Percentiles rank a stretch among this genome's conserved stretches.
Conservation (phyloP, 2,797 vertebrate genomes). For the Brachymystax lenok region DNA sequence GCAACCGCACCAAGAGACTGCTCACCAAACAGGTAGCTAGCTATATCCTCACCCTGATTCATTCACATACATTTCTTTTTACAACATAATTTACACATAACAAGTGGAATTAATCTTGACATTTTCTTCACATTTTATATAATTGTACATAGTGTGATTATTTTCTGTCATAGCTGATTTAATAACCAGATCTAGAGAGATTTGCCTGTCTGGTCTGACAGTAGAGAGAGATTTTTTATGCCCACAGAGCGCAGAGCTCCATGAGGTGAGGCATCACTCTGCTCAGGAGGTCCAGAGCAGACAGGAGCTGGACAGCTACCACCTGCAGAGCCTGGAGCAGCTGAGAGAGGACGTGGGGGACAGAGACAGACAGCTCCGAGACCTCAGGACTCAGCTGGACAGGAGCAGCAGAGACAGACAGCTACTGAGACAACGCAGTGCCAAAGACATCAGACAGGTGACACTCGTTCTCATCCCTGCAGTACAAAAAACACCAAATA, state of each 20-base stretch:
- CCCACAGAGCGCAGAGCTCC: conserved; percentile 69
- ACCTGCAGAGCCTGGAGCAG: conserved; percentile 65
- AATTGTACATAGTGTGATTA: neutral
- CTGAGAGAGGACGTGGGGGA: conserved; percentile 65
- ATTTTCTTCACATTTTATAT: neutral
- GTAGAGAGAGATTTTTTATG: neutral
- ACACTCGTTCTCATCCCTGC: neutral
- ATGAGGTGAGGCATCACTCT: conserved; percentile 61
- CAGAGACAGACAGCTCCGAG: conserved; percentile 62
- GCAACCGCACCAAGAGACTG: conserved; percentile 54
- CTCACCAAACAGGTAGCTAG: conserved; percentile 66
- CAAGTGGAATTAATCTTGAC: neutral
- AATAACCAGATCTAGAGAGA: neutral
- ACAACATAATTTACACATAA: neutral
- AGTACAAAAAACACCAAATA: neutral
- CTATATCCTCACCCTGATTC: neutral
- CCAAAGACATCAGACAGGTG: conserved; percentile 73
- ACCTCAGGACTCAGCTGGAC: conserved; percentile 64
- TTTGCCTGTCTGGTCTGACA: neutral
- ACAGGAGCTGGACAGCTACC: conserved; percentile 63
- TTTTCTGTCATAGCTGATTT: neutral
- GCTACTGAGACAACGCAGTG: conserved; percentile 60
- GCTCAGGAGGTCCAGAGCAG: conserved; percentile 61
- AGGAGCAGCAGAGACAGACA: conserved; percentile 56
- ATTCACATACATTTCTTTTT: neutral